Conservation (phyloP, 2,113 vertebrate species). For the Nymphicus hollandicus region DNA sequence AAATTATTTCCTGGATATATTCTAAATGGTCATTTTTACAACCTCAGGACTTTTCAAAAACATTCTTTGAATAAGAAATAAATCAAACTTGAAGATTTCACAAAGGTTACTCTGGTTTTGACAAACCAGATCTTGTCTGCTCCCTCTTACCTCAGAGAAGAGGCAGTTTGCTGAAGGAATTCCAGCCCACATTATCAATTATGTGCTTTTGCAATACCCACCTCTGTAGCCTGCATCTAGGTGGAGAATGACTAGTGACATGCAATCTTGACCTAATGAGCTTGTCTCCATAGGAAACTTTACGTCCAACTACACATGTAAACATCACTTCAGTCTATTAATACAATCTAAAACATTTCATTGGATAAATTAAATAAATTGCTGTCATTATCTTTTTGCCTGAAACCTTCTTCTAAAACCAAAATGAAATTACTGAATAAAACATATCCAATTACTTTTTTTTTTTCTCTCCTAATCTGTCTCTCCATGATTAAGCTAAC, state of each 20-base stretch:
- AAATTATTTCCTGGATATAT: not conserved
- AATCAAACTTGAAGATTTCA: not conserved
- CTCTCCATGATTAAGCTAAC: not conserved
- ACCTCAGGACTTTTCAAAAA: not conserved
- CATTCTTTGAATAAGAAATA: not conserved
- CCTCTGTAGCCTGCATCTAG: not conserved
- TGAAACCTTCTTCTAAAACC: slow-evolving; percentile 23
- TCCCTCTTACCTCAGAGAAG: not conserved
- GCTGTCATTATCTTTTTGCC: slow-evolving; percentile 33
- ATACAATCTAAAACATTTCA: slow-evolving; percentile 19
- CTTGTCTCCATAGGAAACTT: not conserved
- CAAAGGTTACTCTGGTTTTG: not conserved
- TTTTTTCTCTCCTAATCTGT: slow-evolving; percentile 15
- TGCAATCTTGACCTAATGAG: not conserved
- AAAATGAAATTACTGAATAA: slow-evolving; percentile 31
- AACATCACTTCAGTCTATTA: not conserved
- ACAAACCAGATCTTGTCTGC: not conserved
- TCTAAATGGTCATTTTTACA: not conserved
- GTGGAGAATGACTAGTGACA: not conserved
- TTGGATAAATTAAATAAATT: not conserved
- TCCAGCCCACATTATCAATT: not conserved
- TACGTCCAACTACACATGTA: not conserved
- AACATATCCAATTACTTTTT: not conserved
- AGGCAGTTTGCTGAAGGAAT: not conserved
- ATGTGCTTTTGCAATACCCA: not conserved